Conservation (phyloP, 2,113 vertebrate species). For the Phalacrocorax brasilianus region DNA sequence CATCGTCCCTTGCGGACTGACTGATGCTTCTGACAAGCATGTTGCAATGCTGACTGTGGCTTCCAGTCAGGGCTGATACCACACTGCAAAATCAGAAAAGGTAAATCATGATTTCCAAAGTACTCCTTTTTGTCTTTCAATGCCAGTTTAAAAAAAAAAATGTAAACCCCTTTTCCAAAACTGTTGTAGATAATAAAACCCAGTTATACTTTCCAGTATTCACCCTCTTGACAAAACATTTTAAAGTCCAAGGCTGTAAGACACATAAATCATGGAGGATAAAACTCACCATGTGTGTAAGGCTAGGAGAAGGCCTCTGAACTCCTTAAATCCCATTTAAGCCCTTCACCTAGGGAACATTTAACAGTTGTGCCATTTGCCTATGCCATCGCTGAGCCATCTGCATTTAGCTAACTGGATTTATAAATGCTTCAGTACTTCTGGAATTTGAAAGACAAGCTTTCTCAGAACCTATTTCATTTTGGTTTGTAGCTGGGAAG, state of each 20-base stretch:
- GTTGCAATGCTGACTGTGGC: background rate
- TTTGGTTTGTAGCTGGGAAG: background rate
- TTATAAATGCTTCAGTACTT: background rate
- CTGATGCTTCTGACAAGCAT: background rate
- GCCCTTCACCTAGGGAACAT: background rate
- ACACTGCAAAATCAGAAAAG: background rate
- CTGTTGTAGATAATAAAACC: background rate
- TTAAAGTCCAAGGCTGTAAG: background rate
- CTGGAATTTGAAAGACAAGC: conserved; percentile 15
- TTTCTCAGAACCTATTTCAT: background rate
- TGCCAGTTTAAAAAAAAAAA: background rate
- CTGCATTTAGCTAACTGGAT: conserved; percentile 1
- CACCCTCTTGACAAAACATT: background rate
- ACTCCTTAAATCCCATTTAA: conserved; percentile 25
- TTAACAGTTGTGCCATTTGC: conserved; percentile 34
- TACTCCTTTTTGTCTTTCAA: background rate
- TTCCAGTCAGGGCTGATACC: background rate
- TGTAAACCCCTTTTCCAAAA: background rate
- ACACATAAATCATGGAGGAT: background rate
- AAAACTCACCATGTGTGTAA: background rate
- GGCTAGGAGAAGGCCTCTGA: background rate
- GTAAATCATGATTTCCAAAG: background rate
- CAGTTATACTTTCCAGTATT: background rate
- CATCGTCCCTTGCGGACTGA: background rate
- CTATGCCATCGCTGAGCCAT: background rate